phyloP scores from a whole-genome alignment of 2,888 invertebrate species.

The Rhogogaster chlorosoma region DNA sequence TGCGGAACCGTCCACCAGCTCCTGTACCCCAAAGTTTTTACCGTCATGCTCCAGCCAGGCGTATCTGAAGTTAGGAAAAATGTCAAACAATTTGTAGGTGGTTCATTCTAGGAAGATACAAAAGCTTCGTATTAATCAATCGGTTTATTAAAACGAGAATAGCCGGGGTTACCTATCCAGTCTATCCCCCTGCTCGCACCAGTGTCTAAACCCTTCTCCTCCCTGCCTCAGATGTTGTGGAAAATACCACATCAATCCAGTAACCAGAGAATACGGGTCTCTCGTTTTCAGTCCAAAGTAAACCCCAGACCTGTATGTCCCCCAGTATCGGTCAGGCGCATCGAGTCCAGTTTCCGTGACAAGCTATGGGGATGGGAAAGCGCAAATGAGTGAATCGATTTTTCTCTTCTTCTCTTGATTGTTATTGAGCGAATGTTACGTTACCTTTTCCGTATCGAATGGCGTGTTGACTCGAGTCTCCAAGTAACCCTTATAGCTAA shows the following conservation, averaged over 20 bases:
- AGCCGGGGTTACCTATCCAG: conserved; percentile 83
- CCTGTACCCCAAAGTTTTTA: conserved; percentile 93
- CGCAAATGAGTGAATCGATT: not conserved
- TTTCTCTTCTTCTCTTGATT: not conserved
- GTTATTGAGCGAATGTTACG: not conserved
- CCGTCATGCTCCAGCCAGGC: conserved; percentile 98
- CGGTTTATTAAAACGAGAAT: not conserved
- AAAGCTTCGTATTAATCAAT: not conserved
- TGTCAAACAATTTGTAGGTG: not conserved
- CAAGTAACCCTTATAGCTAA: conserved; percentile 90
- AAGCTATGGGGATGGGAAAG: conserved; percentile 79
- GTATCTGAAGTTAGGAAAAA: conserved; percentile 77
- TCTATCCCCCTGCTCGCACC: conserved; percentile 94
- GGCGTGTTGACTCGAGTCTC: conserved; percentile 95
- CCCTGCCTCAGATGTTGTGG: conserved; percentile 83
- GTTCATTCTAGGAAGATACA: not conserved
- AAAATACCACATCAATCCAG: conserved; percentile 98
- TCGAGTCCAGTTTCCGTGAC: conserved; percentile 85
- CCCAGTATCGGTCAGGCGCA: conserved; percentile 93
- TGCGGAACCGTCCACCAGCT: conserved; percentile 90
- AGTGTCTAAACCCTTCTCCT: conserved; percentile 90
- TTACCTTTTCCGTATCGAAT: conserved; percentile 87
- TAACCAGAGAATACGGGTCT: conserved; percentile 92
- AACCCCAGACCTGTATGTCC: conserved; percentile 92
- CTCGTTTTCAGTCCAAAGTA: conserved; percentile 96